phyloP scores from a whole-genome alignment of 1,140 invertebrate species.

The Trypoxylus dichotomus region DNA sequence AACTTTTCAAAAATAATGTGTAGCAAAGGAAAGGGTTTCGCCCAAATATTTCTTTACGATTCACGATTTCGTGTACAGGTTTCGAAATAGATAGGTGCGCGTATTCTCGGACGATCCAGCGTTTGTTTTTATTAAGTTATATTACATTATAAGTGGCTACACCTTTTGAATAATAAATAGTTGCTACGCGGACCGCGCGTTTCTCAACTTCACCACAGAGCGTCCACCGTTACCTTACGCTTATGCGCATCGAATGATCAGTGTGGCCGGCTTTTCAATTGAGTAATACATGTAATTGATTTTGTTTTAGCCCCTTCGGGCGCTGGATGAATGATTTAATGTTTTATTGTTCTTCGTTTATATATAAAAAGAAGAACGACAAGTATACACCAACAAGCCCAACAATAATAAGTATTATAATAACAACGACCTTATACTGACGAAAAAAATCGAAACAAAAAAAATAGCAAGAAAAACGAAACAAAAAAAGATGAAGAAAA shows the following conservation, averaged over 20 bases:
- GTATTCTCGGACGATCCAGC: not conserved
- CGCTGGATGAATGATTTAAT: slow-evolving; percentile 29
- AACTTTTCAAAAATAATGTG: no score
- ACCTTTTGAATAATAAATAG: slow-evolving; percentile 26
- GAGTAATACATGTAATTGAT: slow-evolving; percentile 31
- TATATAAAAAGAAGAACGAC: not conserved
- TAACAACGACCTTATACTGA: not conserved
- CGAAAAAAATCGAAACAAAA: not conserved
- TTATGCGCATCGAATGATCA: slow-evolving; percentile 1
- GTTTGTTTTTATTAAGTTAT: slow-evolving; percentile 25
- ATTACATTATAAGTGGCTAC: slow-evolving; percentile 24
- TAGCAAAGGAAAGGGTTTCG: not conserved
- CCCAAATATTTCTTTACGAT: not conserved
- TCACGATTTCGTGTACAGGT: not conserved
- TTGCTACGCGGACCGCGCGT: not conserved
- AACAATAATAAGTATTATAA: slow-evolving; percentile 10
- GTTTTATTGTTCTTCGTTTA: slow-evolving; percentile 23
- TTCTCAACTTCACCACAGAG: not conserved
- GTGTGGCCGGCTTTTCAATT: slow-evolving; percentile 24
- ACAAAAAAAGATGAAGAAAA: not conserved
- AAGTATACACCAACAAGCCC: not conserved
- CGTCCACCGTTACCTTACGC: not conserved
- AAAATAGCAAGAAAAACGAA: not conserved
- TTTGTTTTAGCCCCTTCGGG: slow-evolving; percentile 28
- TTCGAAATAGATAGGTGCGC: not conserved